Evolutionary conservation across 2,797 vertebrate species (phyloP).

Genomic region (Sebastes hubbsi): DNA sequence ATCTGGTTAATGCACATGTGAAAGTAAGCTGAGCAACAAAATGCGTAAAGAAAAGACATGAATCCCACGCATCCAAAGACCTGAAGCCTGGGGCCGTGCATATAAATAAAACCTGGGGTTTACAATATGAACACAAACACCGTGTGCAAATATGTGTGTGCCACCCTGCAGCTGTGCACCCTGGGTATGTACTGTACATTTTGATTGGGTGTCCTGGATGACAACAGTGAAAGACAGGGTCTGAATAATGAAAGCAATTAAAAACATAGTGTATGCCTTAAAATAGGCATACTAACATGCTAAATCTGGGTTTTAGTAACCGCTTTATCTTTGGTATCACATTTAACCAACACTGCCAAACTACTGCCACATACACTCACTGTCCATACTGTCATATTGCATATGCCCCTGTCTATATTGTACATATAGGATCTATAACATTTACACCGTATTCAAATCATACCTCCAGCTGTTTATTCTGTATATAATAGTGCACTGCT

Average conservation of each 20-base stretch:
- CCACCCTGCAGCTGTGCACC: background rate
- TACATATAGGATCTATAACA: background rate
- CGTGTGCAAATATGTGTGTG: constrained; percentile 21
- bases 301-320: background rate
- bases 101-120: constrained; percentile 34
- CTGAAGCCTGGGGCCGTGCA: constrained; percentile 23
- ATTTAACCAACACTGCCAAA: background rate
- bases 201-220: background rate
- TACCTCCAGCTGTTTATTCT: background rate
- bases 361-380: background rate
- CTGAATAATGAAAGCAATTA: background rate
- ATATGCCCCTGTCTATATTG: background rate
- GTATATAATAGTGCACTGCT: background rate
- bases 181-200: background rate
- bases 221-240: background rate
- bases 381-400: background rate
- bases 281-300: background rate
- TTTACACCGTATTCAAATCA: background rate
- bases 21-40: constrained; percentile 17
- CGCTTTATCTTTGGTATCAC: background rate
- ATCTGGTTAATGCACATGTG: constrained; percentile 46
- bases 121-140: constrained; percentile 27
- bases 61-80: constrained; percentile 28
- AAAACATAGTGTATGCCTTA: background rate
- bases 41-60: constrained; percentile 1